These are phyloP conservation scores for Ptychoptera albimana DNA, from an alignment of 2,888 invertebrate species.

Conservation along the genomic window DNA sequence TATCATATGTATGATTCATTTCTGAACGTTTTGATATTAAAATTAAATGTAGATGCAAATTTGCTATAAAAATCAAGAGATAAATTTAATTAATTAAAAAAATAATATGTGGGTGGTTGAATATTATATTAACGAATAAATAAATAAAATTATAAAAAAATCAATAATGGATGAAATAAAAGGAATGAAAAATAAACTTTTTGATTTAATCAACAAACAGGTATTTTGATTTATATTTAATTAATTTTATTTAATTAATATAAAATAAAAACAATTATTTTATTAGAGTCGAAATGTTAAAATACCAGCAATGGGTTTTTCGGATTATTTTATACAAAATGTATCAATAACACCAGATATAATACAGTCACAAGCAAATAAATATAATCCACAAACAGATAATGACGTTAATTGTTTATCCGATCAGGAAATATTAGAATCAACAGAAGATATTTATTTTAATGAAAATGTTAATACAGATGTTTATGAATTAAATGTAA, in stretches of 20 bases:
- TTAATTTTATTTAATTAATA: neutral
- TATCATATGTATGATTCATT: no score
- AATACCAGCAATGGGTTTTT: slow-evolving; percentile 32
- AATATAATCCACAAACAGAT: neutral
- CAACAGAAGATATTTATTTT: slow-evolving; percentile 26
- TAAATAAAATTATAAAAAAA: no score
- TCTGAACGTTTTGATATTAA: no score
- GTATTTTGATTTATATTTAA: slow-evolving; percentile 12
- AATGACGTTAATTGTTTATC: slow-evolving; percentile 19
- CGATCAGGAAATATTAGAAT: slow-evolving; percentile 29
- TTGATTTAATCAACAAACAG: slow-evolving; percentile 29
- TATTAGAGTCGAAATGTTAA: slow-evolving; percentile 23
- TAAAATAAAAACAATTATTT: neutral
- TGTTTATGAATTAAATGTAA: slow-evolving; percentile 25
- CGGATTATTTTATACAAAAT: slow-evolving; percentile 29
- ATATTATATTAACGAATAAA: no score
- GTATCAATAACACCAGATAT: slow-evolving; percentile 20
- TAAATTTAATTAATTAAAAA: no score
- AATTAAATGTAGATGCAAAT: no score
- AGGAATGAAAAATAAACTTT: slow-evolving; percentile 27
- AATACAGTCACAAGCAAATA: slow-evolving; percentile 7
- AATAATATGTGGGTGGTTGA: no score
- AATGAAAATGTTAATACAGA: slow-evolving; percentile 22
- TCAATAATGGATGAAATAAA: slow-evolving; percentile 17
- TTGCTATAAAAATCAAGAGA: no score